A percentile compares a stretch with the other conserved stretches of the same genome.
Conservation (phyloP, 1,140 invertebrate species). For the Pseudachorutes palmiensis region DNA sequence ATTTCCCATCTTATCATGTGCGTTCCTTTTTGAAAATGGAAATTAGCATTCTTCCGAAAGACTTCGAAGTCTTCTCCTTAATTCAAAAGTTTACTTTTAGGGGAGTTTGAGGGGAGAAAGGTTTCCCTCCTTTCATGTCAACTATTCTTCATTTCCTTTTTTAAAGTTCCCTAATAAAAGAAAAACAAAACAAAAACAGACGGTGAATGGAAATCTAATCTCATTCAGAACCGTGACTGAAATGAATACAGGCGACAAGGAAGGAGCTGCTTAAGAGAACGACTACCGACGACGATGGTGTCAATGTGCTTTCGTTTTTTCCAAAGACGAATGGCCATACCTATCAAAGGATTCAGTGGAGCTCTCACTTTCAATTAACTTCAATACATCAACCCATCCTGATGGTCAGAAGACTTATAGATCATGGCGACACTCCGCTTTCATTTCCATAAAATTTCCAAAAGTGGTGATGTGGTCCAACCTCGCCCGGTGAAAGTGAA, state of each 20-base stretch:
- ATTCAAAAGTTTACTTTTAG: constrained; percentile 4
- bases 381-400: no score
- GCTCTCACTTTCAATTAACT: no score
- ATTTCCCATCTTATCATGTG: constrained; percentile 3
- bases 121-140: constrained; percentile 2
- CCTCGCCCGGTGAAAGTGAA: not conserved
- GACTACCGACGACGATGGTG: not conserved
- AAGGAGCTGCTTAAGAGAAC: not conserved
- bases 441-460: not conserved
- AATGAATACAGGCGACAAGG: constrained; percentile 2
- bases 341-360: no score
- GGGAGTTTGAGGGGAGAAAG: not conserved
- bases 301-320: not conserved
- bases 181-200: constrained; percentile 8
- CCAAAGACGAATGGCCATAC: no score
- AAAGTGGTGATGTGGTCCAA: not conserved
- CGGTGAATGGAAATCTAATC: constrained; percentile 2
- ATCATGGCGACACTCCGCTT: no score
- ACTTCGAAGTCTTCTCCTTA: not conserved
- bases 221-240: not conserved
- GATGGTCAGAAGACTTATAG: no score
- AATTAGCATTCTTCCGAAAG: constrained; percentile 7
- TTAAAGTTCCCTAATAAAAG: not conserved
- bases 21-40: not conserved
- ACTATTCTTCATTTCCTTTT: constrained; percentile 5